Conservation (phyloP, 2,888 invertebrate species). For the Cosmopolites sordidus region DNA sequence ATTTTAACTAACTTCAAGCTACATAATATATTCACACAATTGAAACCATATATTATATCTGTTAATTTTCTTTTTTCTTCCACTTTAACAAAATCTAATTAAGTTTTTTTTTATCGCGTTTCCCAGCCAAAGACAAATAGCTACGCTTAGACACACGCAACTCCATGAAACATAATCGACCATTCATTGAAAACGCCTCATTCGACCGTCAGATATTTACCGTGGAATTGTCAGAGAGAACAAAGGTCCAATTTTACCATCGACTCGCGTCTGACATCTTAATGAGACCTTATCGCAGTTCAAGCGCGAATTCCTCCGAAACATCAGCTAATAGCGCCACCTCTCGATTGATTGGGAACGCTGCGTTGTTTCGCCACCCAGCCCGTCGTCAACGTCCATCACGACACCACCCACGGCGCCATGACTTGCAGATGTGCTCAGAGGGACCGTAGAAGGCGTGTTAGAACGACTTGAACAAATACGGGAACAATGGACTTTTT, state of each 20-base stretch:
- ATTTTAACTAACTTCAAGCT: too few species aligned
- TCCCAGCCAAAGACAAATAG: too few species aligned
- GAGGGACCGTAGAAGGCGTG: constrained; percentile 2
- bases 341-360: constrained; percentile 25
- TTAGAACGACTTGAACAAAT: constrained; percentile 6
- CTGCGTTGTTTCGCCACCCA: constrained; percentile 10
- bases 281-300: constrained; percentile 17
- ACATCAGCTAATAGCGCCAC: constrained; percentile 38
- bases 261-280: constrained; percentile 12
- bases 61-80: too few species aligned
- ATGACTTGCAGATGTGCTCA: constrained; percentile 21
- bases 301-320: constrained; percentile 29
- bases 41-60: too few species aligned
- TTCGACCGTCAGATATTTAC: constrained; percentile 8
- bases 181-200: not conserved
- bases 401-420: constrained; percentile 21
- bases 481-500: constrained; percentile 5
- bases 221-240: constrained; percentile 14
- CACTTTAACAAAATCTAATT: too few species aligned
- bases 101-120: too few species aligned
- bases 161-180: not conserved
- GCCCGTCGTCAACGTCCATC: not conserved
- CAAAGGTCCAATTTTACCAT: constrained; percentile 17
- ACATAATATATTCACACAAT: too few species aligned
- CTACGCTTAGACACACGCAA: too few species aligned